Conservation (phyloP, 1,140 invertebrate genomes). For the Drosophila nebulosa region DNA sequence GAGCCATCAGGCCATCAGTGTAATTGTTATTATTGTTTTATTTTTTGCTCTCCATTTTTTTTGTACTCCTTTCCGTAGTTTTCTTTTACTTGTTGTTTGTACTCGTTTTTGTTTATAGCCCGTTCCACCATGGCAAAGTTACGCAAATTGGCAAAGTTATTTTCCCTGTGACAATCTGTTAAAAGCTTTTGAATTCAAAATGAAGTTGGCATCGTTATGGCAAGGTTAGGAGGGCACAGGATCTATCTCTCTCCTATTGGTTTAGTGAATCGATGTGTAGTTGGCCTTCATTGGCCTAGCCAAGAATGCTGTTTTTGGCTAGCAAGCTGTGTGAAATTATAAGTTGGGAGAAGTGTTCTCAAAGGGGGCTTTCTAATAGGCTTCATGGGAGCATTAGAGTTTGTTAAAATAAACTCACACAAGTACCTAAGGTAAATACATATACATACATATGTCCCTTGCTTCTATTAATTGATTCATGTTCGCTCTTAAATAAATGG, state of each 20-base stretch:
- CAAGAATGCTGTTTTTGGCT: not conserved
- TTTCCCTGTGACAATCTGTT: conserved; percentile 46
- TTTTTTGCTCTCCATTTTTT: not conserved
- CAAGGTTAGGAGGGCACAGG: conserved; percentile 4
- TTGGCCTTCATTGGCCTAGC: not conserved
- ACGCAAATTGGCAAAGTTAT: conserved; percentile 64
- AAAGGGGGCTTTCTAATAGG: no score
- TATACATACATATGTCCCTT: no score
- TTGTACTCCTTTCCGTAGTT: no score
- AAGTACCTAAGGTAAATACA: no score
- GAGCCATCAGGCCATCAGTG: conserved; percentile 60
- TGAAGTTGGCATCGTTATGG: conserved; percentile 23
- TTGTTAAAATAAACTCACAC: no score
- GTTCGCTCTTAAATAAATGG: no score
- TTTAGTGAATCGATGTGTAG: not conserved
- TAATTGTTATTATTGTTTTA: conserved; percentile 70
- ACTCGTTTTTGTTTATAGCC: conserved; percentile 32
- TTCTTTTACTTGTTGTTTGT: conserved; percentile 7
- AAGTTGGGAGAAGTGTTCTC: no score
- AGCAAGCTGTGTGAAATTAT: no score
- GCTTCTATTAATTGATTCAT: no score
- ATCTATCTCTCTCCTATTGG: not conserved
- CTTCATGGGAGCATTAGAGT: no score
- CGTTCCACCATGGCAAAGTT: conserved; percentile 30
- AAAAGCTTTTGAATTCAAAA: conserved; percentile 47